Evolutionary conservation across 2,888 invertebrate genomes (phyloP), one percentile per base, ranked within the genome.

Genomic region (Dendrolimus pini): DNA sequence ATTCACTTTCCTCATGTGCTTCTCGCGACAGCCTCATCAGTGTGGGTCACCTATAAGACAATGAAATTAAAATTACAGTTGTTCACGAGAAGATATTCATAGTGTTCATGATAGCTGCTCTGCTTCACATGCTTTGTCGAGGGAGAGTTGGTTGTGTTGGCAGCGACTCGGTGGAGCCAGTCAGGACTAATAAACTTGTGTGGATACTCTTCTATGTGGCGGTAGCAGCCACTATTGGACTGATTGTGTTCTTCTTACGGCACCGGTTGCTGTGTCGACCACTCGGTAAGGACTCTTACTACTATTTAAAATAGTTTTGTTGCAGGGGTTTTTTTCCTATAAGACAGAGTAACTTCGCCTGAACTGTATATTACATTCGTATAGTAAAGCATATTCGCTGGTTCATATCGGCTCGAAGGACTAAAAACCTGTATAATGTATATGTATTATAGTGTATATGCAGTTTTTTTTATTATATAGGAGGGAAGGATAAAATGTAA

Each of bases 21-120:
- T 30, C 30, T 30, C 6, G 30, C 30, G 6, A 30, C 6, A 30
- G 6, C 6, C 6, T 30, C 30, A 6, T 30, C 30, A 30, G 30
- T 30, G 30, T 30, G 30, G 30, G 6, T 3, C 30, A 30, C 30
- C 30, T 30, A 30, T 30, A 3, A 30, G 30, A 30, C 30, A 30
- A 18, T 18, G 3, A 30, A 30, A 30, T 30, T 30, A 6, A 30
- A 30, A 30, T 30, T 30, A 30, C 89, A 98, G 98, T 97, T 71
- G 91, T 96, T 63, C 96, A 97, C 83, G 97, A 98, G 88, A 96
- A 96, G 83, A 95, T 97, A 71, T 98, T 98, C 87, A 96, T 98
- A 74, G 91, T 94, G 64, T 98, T 98, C 83, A 97, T 98, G 96
- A 88, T 95, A 67, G 94, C 95, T 69, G 95, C 97, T 57, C 86